Conservation (phyloP, 1,140 invertebrate species). For the Sipha flava region DNA sequence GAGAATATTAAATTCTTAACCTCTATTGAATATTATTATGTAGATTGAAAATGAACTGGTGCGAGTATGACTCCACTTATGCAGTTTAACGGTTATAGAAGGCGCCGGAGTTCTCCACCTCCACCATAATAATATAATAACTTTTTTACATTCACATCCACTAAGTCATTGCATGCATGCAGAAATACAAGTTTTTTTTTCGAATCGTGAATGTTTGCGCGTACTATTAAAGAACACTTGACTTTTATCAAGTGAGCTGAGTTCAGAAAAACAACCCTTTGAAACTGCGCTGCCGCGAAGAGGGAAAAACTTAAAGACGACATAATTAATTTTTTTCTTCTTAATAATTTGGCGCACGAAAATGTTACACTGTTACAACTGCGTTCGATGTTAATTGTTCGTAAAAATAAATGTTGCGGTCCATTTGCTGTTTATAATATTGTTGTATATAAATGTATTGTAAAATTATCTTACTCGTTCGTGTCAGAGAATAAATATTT, state of each 20-base stretch:
- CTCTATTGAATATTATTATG: constrained; percentile 1
- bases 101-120: neutral
- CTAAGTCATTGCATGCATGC: neutral
- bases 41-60: constrained; percentile 10
- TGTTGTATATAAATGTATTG: too few species aligned
- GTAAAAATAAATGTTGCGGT: too few species aligned
- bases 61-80: constrained; percentile 15
- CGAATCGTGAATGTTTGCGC: neutral
- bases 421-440: too few species aligned
- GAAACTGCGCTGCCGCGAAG: neutral
- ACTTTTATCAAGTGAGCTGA: neutral
- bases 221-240: neutral
- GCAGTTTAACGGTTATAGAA: constrained; percentile 2
- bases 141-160: neutral
- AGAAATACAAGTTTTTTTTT: neutral
- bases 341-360: neutral
- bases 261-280: neutral
- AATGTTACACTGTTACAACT: neutral
- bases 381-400: neutral
- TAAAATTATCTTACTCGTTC: too few species aligned
- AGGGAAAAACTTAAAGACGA: neutral
- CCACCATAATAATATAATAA: neutral
- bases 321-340: neutral
- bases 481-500: too few species aligned
- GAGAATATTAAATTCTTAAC: neutral